Base-by-base conservation (phyloP, 2,113 vertebrate species). In the Butorides virescens region DNA sequence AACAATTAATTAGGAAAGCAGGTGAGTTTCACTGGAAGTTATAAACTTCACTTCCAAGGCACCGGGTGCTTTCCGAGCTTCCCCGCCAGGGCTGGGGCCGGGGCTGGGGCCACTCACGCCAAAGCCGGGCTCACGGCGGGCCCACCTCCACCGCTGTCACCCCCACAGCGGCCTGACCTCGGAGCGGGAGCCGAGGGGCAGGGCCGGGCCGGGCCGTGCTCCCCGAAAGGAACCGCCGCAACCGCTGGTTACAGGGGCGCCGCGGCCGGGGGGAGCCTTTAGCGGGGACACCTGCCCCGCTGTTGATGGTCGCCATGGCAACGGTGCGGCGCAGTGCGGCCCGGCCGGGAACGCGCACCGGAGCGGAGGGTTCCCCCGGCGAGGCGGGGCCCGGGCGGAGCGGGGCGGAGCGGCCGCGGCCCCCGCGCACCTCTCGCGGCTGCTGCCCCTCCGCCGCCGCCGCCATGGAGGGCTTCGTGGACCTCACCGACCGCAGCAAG, bases 401-500 rank as follows among this genome's bases (percentile, higher is more conserved):
- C 36, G n/a, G 75, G 46, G 81, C 47, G 89, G 71, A 44, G 96
- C 27, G 34, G 22, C 36, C 8, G 39, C 52, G 23, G 27, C 2
- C 20, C 36, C 29, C n/a, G n/a, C 44, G 7, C 68, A 11, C 44
- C 10, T 66, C 30, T 26, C 39, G 46, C 47, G 0, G n/a, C 25
- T 26, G 20, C 36, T 32, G 52, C 37, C 44, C 12, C 29, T 11
- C 26, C 10, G 39, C 39, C 29, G 32, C 30, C 42, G 88, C 30
- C 42, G 88, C 55, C 72, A 99, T 99, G 99, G 99, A 99, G 66
- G 79, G 96, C 13, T 98, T 99, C 61, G 95, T 97, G 34, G 97
- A 97, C 63, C 98, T 99, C 91, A 98, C 98, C 53, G 98, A 97
- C 97, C 99, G 99, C 88, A 98, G 97, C 55, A 99, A 99, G 92